Evolutionary conservation across 2,888 invertebrate genomes (phyloP).

Genomic region (Uropetala carovei): DNA sequence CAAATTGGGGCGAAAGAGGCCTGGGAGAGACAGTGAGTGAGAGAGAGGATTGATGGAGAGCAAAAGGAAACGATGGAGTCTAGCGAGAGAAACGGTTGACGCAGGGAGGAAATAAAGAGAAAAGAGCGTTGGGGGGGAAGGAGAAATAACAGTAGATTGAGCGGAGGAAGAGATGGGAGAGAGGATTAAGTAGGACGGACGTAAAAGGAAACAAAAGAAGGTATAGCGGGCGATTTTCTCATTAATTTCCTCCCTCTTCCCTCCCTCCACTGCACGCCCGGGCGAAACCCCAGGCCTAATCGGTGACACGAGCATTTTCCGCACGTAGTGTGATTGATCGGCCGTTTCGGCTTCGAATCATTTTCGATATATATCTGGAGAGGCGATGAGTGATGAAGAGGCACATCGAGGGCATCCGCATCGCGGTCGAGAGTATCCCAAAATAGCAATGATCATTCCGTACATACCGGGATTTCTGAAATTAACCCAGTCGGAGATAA

Average conservation of each 20-base stretch:
- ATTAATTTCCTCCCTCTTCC: slow-evolving; percentile 28
- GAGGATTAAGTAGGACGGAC: slow-evolving; percentile 43
- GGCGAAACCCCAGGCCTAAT: background rate
- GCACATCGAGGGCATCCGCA: background rate
- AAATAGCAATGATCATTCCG: too few species aligned
- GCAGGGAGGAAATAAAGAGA: background rate
- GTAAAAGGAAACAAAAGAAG: slow-evolving; percentile 47
- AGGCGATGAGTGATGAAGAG: slow-evolving; percentile 22
- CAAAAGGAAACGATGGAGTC: background rate
- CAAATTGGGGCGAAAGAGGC: background rate
- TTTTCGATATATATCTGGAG: background rate
- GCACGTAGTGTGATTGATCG: slow-evolving; percentile 39
- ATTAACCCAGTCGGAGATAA: too few species aligned
- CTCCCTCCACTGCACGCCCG: background rate
- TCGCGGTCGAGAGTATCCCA: background rate
- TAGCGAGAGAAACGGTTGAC: background rate
- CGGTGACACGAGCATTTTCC: background rate
- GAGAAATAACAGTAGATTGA: slow-evolving; percentile 15
- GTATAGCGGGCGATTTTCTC: slow-evolving; percentile 46
- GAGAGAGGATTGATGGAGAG: background rate
- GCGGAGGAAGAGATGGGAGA: background rate
- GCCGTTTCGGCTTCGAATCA: slow-evolving; percentile 10
- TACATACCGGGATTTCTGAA: too few species aligned
- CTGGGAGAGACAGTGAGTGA: background rate
- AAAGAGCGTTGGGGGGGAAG: too few species aligned